phyloP scores from a whole-genome alignment of 2,888 invertebrate genomes.

The Nudaria mundana region DNA sequence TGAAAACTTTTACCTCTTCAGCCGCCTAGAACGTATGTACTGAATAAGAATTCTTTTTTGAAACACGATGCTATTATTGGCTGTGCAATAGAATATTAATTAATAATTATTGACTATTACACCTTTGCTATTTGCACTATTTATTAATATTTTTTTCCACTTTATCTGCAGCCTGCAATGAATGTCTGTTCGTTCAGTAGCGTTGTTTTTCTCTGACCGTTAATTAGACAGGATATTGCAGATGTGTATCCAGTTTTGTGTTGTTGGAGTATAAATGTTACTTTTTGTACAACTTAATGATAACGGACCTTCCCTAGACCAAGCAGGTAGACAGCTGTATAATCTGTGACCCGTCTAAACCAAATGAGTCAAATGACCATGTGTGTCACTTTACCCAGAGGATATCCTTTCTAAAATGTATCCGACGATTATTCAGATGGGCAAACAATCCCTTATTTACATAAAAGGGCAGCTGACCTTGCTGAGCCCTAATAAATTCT shows the following conservation, averaged over 20 bases:
- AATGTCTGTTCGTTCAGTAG: conserved; percentile 27
- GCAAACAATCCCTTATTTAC: conserved; percentile 53
- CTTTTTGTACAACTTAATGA: conserved; percentile 58
- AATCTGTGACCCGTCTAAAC: conserved; percentile 34
- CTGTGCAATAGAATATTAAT: too few relatives aligned
- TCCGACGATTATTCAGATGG: conserved; percentile 54
- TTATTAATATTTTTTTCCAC: too few relatives aligned
- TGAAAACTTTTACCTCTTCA: conserved; percentile 44
- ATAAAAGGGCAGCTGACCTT: conserved; percentile 69
- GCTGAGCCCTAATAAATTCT: conserved; percentile 69
- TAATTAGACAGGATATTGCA: conserved; percentile 62
- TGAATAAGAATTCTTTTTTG: not conserved
- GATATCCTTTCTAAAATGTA: conserved; percentile 33
- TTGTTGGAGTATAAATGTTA: conserved; percentile 61
- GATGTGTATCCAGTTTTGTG: conserved; percentile 60
- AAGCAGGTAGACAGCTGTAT: conserved; percentile 64
- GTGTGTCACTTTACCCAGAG: conserved; percentile 55
- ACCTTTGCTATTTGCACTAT: too few relatives aligned
- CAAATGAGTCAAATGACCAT: conserved; percentile 43
- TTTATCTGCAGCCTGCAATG: conserved; percentile 28
- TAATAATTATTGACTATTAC: too few relatives aligned
- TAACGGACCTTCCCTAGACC: conserved; percentile 60
- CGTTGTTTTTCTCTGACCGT: conserved; percentile 43
- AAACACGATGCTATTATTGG: not conserved
- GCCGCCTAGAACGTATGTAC: conserved; percentile 14